Evolutionary conservation across 2,797 vertebrate species (phyloP), one percentile per base, ranked within the genome.

Genomic region (Sciaenops ocellatus): DNA sequence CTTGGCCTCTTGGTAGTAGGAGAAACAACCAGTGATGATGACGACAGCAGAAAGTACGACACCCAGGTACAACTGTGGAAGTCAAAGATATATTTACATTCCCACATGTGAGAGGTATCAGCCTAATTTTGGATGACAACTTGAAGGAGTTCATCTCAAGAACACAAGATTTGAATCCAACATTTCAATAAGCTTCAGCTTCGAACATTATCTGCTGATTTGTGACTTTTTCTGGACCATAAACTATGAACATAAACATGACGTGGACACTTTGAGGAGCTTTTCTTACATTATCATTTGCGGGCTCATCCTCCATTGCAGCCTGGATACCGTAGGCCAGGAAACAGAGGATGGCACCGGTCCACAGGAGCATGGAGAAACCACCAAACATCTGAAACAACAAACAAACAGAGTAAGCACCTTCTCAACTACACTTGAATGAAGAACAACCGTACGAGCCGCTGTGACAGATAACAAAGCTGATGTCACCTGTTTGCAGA

Each of bases 1-100:
- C 91, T 99, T 99, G 28, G 98, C 97, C 85, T 99, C 98, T 96
- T 99, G 98, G 88, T 99, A 99, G 78, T 99, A 99, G 18, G 98
- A 99, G 95, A 99, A 99, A 64, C 98, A 99, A 41, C 98, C 98
- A 86, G 98, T 99, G 94, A 99, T 96, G 94, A 99, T 98, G 89
- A 99, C 98, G 0, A 99, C 98, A 78, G 97, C 97, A 17, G 98
- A 94, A 22, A 99, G 94, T 74, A 99, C 98, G 41, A 99, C 84
- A 69, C 98, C 98, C 55, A 98, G 95, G 85, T 98, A 98, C 79
- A 98, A 90, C 97, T 98, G 92, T 6, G 66, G 7, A 83, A 6
- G 30, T 3, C 3, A 17, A 75, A 46, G 57, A 56, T 18, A 22
- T 2, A 38, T 68, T 75, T 56, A 67, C 17, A 57, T 18, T 47